Evolutionary conservation across 2,888 invertebrate species (phyloP).

Genomic region (Cepaea hortensis): DNA sequence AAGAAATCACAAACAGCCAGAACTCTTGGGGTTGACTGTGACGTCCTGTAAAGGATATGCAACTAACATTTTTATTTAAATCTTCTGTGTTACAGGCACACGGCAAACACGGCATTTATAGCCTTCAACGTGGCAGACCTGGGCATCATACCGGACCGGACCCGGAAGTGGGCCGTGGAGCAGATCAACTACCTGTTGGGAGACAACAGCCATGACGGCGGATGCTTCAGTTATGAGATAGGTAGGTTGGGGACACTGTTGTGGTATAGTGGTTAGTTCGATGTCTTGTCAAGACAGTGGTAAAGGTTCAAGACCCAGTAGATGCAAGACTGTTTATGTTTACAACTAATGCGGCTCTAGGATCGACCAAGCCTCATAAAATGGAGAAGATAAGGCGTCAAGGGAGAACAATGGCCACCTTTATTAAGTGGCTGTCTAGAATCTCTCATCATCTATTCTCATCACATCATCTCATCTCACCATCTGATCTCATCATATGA

Average conservation of each 20-base stretch:
- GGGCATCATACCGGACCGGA: slow-evolving; percentile 59
- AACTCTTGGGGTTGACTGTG: too few relatives aligned
- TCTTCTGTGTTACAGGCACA: background rate
- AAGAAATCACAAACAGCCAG: too few relatives aligned
- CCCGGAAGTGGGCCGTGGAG: slow-evolving; percentile 61
- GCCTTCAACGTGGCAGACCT: slow-evolving; percentile 66
- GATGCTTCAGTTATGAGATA: slow-evolving; percentile 55
- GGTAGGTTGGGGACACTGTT: slow-evolving; percentile 38
- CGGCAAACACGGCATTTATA: slow-evolving; percentile 66
- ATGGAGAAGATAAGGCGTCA: too few relatives aligned
- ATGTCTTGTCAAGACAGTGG: background rate
- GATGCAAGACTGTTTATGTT: background rate
- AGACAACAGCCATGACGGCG: slow-evolving; percentile 59
- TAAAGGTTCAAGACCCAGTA: background rate
- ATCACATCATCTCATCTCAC: too few relatives aligned
- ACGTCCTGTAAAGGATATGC: too few relatives aligned
- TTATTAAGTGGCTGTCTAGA: too few relatives aligned
- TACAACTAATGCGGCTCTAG: too few relatives aligned
- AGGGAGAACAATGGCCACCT: too few relatives aligned
- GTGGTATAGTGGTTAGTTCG: background rate
- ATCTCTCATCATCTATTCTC: too few relatives aligned
- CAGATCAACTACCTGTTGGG: slow-evolving; percentile 72
- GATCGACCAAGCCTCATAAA: too few relatives aligned
- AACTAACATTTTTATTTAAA: too few relatives aligned
- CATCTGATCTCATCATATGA: too few relatives aligned